Percentiles rank a stretch among this genome's conserved stretches.
Evolutionary conservation across 92 coral and sea anemone species (phyloP).

Genomic region (Umimayanthus chanpuru): DNA sequence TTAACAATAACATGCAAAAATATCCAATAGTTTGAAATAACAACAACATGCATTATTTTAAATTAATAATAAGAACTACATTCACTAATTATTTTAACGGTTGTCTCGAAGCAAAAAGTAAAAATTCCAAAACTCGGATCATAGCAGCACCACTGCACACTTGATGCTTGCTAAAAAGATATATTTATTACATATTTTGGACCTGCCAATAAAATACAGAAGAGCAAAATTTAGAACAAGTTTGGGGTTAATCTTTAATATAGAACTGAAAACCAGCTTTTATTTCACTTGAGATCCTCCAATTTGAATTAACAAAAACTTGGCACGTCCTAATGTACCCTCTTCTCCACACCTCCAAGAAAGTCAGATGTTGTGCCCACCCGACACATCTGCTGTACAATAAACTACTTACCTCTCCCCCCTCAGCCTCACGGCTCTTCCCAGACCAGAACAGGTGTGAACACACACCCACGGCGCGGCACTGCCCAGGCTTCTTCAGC

Average conservation of each 20-base stretch:
- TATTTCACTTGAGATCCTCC: no score
- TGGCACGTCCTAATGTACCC: background rate
- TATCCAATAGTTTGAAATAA: no score
- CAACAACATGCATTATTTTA: no score
- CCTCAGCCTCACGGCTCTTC: constrained; percentile 88
- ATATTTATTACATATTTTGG: no score
- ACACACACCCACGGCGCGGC: constrained; percentile 97
- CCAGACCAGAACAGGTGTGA: constrained; percentile 99
- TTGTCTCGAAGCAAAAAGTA: background rate
- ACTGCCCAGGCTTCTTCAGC: constrained; percentile 97
- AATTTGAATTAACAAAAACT: no score
- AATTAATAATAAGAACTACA: no score
- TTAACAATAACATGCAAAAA: no score
- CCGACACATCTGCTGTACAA: background rate
- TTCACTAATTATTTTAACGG: no score
- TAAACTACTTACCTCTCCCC: constrained; percentile 80
- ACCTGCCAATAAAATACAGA: no score
- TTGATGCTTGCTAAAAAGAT: background rate
- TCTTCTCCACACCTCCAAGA: background rate
- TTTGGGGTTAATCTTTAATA: background rate
- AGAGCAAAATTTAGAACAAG: background rate
- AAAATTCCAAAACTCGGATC: background rate
- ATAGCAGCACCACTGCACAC: background rate
- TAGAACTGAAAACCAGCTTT: no score
- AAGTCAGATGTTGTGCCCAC: background rate